Percentiles rank a stretch among this genome's conserved stretches.
Evolutionary conservation across 1,140 invertebrate genomes (phyloP).

Genomic region (Drosophila leontia): DNA sequence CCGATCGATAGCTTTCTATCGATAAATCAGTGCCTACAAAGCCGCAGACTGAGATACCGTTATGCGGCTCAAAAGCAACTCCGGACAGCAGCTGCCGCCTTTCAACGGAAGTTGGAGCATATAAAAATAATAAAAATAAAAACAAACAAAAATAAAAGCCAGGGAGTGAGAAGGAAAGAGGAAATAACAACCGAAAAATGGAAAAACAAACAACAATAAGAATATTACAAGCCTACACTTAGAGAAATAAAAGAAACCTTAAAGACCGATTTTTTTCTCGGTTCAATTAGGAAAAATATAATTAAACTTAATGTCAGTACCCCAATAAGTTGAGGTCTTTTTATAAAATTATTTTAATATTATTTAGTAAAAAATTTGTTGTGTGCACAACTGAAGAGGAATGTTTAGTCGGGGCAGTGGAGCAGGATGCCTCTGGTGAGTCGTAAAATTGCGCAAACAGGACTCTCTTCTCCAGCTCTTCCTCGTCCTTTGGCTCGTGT

Average conservation of each 20-base stretch:
- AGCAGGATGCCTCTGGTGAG: constrained; percentile 62
- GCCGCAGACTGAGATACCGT: constrained; percentile 4
- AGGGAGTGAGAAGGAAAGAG: background rate
- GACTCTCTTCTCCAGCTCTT: constrained; percentile 18
- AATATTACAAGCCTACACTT: constrained; percentile 19
- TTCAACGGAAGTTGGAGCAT: constrained; percentile 27
- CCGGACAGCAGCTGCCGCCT: constrained; percentile 20
- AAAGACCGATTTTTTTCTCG: background rate
- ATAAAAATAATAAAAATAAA: constrained; percentile 44
- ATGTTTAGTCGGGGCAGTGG: background rate
- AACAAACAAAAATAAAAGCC: constrained; percentile 25
- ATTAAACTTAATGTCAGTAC: background rate
- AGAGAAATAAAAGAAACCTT: background rate
- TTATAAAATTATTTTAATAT: background rate
- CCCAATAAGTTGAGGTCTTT: too few relatives aligned
- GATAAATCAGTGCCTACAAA: constrained; percentile 28
- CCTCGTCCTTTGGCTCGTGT: constrained; percentile 15
- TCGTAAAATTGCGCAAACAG: constrained; percentile 73
- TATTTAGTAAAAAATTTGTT: constrained; percentile 21
- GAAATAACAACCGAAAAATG: constrained; percentile 24
- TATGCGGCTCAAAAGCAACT: constrained; percentile 26
- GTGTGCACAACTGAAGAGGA: constrained; percentile 48
- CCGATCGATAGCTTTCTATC: constrained; percentile 7
- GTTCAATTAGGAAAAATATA: background rate
- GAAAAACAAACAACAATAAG: constrained; percentile 42